phyloP scores from a whole-genome alignment of 92 coral and sea anemone genomes.

The Zoanthus sociatus region DNA sequence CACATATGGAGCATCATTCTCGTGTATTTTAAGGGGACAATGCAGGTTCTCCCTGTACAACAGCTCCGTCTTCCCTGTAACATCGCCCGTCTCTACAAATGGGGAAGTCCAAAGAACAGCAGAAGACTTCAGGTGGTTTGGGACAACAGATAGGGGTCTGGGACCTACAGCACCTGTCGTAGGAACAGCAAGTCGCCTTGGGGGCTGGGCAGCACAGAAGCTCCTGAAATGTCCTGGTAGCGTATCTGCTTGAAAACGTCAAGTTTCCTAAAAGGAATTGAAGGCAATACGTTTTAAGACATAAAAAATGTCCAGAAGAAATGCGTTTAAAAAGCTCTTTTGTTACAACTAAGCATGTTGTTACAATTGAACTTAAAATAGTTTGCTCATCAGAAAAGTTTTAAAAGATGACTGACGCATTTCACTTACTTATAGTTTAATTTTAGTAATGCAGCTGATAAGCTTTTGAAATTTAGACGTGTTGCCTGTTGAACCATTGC shows the following conservation, averaged over 20 bases:
- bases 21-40: neutral
- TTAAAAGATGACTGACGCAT: no score
- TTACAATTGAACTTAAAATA: no score
- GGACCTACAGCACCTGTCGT: conserved; percentile 75
- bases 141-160: conserved; percentile 69
- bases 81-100: conserved; percentile 70
- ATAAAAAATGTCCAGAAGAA: no score
- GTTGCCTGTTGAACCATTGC: no score
- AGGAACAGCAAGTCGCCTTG: conserved; percentile 67
- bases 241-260: conserved; percentile 28
- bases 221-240: conserved; percentile 16
- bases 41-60: conserved; percentile 63
- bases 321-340: no score
- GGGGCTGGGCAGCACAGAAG: conserved; percentile 23
- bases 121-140: conserved; percentile 57
- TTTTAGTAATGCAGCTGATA: no score
- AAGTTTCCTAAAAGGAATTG: conserved; percentile 9
- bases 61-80: conserved; percentile 56
- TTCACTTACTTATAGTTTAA: no score
- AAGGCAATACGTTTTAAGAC: no score
- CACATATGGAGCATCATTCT: neutral
- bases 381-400: no score
- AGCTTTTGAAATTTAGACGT: no score
- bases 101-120: conserved; percentile 68
- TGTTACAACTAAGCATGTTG: no score